Evolutionary conservation across 2,888 invertebrate species (phyloP).

Genomic region (Phortica okadai): DNA sequence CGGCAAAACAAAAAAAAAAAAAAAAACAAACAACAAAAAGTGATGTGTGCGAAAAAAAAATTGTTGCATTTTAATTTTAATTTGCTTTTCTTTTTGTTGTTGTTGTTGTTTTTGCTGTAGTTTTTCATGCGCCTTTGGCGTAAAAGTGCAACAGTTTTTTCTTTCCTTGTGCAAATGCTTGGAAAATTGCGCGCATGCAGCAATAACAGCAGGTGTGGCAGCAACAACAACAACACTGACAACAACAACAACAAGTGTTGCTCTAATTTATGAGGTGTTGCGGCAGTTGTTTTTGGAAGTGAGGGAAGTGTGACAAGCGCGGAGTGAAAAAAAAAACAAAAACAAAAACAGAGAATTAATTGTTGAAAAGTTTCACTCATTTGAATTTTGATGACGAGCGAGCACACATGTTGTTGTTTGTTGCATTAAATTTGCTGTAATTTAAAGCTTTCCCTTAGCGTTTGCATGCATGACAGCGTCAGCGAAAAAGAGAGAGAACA

Average conservation of each 20-base stretch:
- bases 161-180: slow-evolving; percentile 49
- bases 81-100: too few relatives aligned
- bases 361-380: too few relatives aligned
- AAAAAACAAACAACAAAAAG: slow-evolving; percentile 26
- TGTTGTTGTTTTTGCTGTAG: too few relatives aligned
- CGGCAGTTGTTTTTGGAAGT: slow-evolving; percentile 6
- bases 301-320: background rate
- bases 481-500: background rate
- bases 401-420: too few relatives aligned
- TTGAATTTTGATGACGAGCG: too few relatives aligned
- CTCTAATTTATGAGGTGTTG: slow-evolving; percentile 60
- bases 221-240: slow-evolving; percentile 39
- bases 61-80: slow-evolving; percentile 58
- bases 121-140: slow-evolving; percentile 54
- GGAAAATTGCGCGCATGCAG: slow-evolving; percentile 53
- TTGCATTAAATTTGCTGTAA: too few relatives aligned
- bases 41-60: slow-evolving; percentile 70
- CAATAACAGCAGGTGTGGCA: slow-evolving; percentile 61
- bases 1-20: slow-evolving; percentile 57
- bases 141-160: slow-evolving; percentile 51
- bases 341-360: too few relatives aligned
- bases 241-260: slow-evolving; percentile 60
- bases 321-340: background rate
- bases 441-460: too few relatives aligned
- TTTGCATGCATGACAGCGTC: background rate